phyloP scores from a whole-genome alignment of 2,888 invertebrate genomes.

The Andricus quercusramuli region DNA sequence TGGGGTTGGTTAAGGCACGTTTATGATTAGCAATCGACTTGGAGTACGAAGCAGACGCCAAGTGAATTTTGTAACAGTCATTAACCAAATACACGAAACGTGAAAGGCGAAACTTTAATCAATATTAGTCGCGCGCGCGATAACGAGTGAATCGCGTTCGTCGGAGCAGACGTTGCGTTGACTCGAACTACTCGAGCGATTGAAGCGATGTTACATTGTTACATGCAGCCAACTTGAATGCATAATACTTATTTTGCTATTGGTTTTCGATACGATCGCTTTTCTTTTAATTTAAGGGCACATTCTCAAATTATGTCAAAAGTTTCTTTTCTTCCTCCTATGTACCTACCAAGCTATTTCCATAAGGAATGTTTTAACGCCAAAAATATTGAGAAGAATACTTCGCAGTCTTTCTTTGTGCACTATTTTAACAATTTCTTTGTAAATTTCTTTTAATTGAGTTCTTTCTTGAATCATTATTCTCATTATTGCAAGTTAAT shows the following conservation, averaged over 20 bases:
- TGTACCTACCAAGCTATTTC: not conserved
- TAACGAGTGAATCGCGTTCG: conserved; percentile 29
- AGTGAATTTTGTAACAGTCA: conserved; percentile 51
- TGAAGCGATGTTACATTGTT: conserved; percentile 31
- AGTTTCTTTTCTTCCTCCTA: not conserved
- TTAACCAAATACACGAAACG: conserved; percentile 25
- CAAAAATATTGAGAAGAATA: not conserved
- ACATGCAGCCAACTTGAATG: conserved; percentile 6
- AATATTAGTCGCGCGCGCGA: conserved; percentile 22
- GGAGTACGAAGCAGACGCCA: conserved; percentile 43
- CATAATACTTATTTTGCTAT: conserved; percentile 20
- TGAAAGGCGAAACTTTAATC: conserved; percentile 38
- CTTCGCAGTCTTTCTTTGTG: not conserved
- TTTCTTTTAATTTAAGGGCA: conserved; percentile 21
- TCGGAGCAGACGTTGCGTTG: conserved; percentile 23
- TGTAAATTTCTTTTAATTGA: no score
- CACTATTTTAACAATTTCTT: not conserved
- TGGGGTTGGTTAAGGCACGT: conserved; percentile 43
- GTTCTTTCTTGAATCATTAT: no score
- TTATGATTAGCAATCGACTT: conserved; percentile 56
- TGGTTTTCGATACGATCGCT: conserved; percentile 21
- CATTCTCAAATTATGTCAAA: not conserved
- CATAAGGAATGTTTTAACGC: not conserved
- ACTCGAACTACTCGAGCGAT: conserved; percentile 35
- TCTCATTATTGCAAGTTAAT: no score